Evolutionary conservation across 2,797 vertebrate species (phyloP).

Genomic region (Phoeniculus purpureus): DNA sequence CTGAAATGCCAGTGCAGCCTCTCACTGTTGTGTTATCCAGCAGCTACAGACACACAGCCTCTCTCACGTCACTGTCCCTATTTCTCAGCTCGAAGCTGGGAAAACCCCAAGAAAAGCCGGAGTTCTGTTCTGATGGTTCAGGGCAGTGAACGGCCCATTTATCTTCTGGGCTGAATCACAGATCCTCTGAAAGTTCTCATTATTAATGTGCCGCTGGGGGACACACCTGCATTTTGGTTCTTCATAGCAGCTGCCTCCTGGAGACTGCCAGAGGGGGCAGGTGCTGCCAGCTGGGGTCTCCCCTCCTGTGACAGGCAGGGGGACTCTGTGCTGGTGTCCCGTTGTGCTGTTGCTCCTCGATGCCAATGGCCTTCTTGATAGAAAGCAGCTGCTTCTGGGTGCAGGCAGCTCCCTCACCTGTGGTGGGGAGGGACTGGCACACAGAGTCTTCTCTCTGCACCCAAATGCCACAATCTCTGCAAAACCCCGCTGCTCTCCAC

Average conservation of each 20-base stretch:
- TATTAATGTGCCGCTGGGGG: conserved; percentile 51
- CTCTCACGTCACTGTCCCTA: neutral
- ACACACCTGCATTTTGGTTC: neutral
- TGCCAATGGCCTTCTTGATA: neutral
- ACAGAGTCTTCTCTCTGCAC: neutral
- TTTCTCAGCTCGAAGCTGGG: conserved; percentile 36
- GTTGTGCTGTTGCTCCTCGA: neutral
- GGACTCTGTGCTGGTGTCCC: neutral
- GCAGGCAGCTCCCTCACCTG: neutral
- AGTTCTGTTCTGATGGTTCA: neutral
- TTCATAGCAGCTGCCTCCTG: neutral
- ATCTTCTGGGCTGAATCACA: conserved; percentile 39
- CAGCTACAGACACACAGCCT: neutral
- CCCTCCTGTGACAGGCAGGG: neutral
- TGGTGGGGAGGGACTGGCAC: neutral
- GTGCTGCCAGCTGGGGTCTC: neutral
- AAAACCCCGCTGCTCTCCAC: neutral
- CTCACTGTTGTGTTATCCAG: neutral
- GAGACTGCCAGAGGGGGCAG: neutral
- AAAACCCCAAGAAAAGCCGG: neutral
- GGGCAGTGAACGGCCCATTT: conserved; percentile 48
- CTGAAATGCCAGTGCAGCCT: neutral
- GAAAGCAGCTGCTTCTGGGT: neutral
- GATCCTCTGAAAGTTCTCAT: conserved; percentile 60
- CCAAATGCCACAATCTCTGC: neutral